phyloP scores from a whole-genome alignment of 2,888 invertebrate species.

The Octonoba sinensis region DNA sequence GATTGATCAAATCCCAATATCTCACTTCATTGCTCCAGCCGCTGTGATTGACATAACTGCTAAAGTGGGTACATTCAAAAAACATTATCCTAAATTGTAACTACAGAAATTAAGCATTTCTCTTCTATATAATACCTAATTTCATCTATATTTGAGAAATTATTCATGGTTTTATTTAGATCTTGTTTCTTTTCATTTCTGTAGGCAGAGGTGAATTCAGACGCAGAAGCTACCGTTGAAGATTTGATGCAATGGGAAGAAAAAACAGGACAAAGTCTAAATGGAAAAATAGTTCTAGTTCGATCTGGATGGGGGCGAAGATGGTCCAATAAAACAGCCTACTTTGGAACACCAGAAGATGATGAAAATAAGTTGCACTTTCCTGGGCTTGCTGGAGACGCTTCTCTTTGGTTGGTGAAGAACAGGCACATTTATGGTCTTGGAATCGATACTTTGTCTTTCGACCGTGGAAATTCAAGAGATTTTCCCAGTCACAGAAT shows the following conservation, averaged over 20 bases:
- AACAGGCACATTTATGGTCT: constrained; percentile 77
- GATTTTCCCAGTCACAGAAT: constrained; percentile 74
- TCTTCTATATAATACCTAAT: too few species aligned
- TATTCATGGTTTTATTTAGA: too few species aligned
- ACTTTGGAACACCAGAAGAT: constrained; percentile 61
- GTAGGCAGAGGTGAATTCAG: constrained; percentile 26
- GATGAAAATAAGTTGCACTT: constrained; percentile 64
- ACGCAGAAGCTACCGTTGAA: constrained; percentile 47
- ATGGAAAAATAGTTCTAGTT: constrained; percentile 72
- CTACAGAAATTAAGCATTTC: too few species aligned
- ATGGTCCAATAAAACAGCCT: constrained; percentile 67
- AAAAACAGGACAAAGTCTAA: constrained; percentile 71
- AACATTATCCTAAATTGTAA: too few species aligned
- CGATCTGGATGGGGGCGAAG: constrained; percentile 71
- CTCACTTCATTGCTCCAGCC: constrained; percentile 36
- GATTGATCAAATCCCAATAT: constrained; percentile 31
- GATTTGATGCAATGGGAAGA: constrained; percentile 70
- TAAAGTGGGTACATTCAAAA: background rate
- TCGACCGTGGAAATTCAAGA: constrained; percentile 75
- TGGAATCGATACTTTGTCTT: constrained; percentile 78
- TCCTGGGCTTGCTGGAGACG: constrained; percentile 75
- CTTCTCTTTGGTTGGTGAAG: constrained; percentile 77
- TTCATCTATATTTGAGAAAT: too few species aligned
- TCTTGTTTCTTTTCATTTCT: too few species aligned
- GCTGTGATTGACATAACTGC: constrained; percentile 51